Evolutionary conservation across 2,113 vertebrate genomes (phyloP).

Genomic region (Heterotilapia buettikoferi): DNA sequence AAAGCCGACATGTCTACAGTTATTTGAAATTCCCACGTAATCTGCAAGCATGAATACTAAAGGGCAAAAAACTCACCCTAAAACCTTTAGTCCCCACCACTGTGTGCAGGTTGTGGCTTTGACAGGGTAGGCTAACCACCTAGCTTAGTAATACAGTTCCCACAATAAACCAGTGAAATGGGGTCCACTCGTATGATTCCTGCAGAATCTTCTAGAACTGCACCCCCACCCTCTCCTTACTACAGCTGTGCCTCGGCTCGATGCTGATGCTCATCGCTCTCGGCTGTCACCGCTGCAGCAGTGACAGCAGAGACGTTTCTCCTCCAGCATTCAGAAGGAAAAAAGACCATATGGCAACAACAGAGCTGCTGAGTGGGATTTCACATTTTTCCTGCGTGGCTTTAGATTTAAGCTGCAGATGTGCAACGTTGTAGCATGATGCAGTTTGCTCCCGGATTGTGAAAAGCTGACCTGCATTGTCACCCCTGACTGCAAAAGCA

Average conservation of each 20-base stretch:
- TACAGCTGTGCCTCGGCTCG: conserved; percentile 20
- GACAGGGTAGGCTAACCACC: conserved; percentile 16
- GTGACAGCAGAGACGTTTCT: background rate
- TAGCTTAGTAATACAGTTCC: conserved; percentile 26
- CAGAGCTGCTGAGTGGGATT: background rate
- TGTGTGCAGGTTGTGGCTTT: conserved; percentile 25
- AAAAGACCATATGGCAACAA: background rate
- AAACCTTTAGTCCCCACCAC: conserved; percentile 33
- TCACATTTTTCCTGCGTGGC: background rate
- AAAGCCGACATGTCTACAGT: background rate
- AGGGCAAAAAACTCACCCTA: conserved; percentile 55
- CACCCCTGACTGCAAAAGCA: background rate
- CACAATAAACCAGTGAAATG: conserved; percentile 54
- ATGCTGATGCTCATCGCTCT: conserved; percentile 17
- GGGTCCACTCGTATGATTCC: conserved; percentile 59
- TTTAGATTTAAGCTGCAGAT: background rate
- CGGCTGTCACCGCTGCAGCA: conserved; percentile 5
- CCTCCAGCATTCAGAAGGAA: background rate
- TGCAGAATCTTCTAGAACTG: conserved; percentile 67
- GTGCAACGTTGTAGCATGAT: background rate
- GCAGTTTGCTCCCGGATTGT: background rate
- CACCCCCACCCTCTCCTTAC: conserved; percentile 54
- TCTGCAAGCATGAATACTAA: background rate
- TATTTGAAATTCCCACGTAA: background rate
- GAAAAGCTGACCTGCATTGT: background rate